These are phyloP conservation scores for Bettongia penicillata DNA, from an alignment of 2,113 vertebrate species.

Conservation along the genomic window DNA sequence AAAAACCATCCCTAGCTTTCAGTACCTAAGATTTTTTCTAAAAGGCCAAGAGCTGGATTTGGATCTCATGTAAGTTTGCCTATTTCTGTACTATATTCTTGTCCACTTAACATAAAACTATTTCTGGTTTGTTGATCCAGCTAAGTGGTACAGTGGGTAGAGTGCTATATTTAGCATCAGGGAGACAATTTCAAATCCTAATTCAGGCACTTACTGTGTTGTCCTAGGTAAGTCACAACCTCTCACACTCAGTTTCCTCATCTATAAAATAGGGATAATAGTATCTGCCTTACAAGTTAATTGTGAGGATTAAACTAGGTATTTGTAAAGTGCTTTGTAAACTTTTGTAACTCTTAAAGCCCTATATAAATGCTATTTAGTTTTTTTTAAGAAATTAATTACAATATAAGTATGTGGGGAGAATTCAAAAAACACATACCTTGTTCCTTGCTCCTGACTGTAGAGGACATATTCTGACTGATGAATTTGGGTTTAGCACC, in stretches of 20 bases:
- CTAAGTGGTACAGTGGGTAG: neutral
- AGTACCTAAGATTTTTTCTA: neutral
- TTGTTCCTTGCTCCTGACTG: constrained; percentile 73
- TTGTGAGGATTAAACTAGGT: neutral
- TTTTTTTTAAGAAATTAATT: neutral
- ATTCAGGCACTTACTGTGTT: neutral
- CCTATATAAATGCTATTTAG: neutral
- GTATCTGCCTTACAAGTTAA: neutral
- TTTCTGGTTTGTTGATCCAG: neutral
- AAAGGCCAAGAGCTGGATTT: neutral
- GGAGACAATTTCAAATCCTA: neutral
- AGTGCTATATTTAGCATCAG: neutral
- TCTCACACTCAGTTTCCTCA: neutral
- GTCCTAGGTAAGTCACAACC: neutral
- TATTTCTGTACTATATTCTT: neutral
- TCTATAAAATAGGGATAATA: neutral
- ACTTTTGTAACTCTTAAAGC: neutral
- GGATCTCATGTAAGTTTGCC: neutral
- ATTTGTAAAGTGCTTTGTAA: neutral
- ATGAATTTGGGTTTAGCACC: constrained; percentile 81
- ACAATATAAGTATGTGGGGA: neutral
- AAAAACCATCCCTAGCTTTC: no score
- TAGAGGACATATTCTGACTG: constrained; percentile 62
- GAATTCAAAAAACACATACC: constrained; percentile 62
- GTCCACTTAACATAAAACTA: neutral